phyloP scores from a whole-genome alignment of 2,113 vertebrate species.

The Thinocorus orbignyianus region DNA sequence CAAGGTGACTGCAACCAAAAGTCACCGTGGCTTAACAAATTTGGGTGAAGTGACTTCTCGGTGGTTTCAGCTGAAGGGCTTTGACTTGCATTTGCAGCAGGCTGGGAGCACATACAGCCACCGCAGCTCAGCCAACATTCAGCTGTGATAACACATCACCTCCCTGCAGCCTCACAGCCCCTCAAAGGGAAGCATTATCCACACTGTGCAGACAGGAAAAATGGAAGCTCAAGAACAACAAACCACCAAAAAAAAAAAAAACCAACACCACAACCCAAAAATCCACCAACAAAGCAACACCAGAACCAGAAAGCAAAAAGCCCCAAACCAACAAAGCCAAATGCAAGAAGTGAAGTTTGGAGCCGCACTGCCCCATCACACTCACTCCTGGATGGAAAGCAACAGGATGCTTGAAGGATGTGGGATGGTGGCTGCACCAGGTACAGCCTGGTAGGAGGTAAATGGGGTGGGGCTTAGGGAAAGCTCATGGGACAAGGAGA shows the following conservation, averaged over 20 bases:
- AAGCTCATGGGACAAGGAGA: background rate
- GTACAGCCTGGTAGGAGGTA: background rate
- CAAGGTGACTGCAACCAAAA: slow-evolving; percentile 1
- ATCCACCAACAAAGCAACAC: too few relatives aligned
- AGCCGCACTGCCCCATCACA: background rate
- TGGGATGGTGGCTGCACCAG: background rate
- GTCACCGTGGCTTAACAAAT: background rate
- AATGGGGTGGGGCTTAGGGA: background rate
- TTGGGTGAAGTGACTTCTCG: background rate
- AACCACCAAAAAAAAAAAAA: background rate
- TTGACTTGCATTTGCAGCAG: background rate
- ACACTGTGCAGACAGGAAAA: background rate
- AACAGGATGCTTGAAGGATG: background rate
- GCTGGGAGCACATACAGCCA: background rate
- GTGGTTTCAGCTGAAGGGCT: background rate
- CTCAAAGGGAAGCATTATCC: background rate
- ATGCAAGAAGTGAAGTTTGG: fast-evolving
- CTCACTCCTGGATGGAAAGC: background rate
- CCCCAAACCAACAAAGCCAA: background rate
- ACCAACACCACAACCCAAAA: too few relatives aligned
- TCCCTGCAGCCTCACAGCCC: background rate
- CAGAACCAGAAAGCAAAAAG: background rate
- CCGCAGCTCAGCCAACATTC: background rate
- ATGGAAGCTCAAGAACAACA: background rate
- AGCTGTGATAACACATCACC: background rate